phyloP scores from a whole-genome alignment of 2,797 vertebrate species.

The Malacoctenus gilli region DNA sequence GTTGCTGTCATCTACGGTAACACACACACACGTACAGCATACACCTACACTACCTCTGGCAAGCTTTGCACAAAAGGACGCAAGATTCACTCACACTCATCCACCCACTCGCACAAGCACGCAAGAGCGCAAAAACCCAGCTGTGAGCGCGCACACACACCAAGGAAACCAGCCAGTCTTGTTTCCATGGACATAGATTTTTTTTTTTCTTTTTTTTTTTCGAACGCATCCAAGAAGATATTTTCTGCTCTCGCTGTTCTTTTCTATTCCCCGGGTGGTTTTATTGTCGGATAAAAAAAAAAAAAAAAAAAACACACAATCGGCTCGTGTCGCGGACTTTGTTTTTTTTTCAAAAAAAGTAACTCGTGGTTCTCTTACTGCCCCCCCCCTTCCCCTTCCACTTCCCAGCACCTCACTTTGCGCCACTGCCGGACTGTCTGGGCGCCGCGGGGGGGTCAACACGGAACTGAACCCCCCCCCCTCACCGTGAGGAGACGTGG shows the following conservation, averaged over 20 bases:
- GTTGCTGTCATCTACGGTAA: constrained; percentile 39
- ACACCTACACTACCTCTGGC: constrained; percentile 70
- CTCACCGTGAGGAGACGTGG: too few species aligned
- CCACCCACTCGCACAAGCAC: constrained; percentile 71
- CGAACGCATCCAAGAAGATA: constrained; percentile 27
- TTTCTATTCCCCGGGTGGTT: constrained; percentile 15
- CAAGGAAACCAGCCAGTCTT: constrained; percentile 55
- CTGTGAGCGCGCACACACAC: constrained; percentile 36
- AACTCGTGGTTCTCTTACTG: constrained; percentile 27
- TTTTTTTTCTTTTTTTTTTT: constrained; percentile 13
- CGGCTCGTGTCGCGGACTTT: constrained; percentile 9
- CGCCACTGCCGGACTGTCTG: too few species aligned
- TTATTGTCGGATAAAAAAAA: constrained; percentile 38
- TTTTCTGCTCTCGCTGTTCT: constrained; percentile 27
- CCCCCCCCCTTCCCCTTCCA: too few species aligned
- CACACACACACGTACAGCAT: constrained; percentile 28
- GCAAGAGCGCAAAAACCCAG: constrained; percentile 67
- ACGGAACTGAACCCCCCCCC: too few species aligned
- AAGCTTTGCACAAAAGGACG: constrained; percentile 66
- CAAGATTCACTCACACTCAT: constrained; percentile 68
- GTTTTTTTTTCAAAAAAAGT: too few species aligned
- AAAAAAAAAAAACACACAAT: constrained; percentile 17
- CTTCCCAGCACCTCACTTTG: too few species aligned
- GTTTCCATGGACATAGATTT: constrained; percentile 73
- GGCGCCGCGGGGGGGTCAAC: too few species aligned